These are phyloP conservation scores for Endomychus coccineus DNA, from an alignment of 2,888 invertebrate genomes.

Conservation along the genomic window DNA sequence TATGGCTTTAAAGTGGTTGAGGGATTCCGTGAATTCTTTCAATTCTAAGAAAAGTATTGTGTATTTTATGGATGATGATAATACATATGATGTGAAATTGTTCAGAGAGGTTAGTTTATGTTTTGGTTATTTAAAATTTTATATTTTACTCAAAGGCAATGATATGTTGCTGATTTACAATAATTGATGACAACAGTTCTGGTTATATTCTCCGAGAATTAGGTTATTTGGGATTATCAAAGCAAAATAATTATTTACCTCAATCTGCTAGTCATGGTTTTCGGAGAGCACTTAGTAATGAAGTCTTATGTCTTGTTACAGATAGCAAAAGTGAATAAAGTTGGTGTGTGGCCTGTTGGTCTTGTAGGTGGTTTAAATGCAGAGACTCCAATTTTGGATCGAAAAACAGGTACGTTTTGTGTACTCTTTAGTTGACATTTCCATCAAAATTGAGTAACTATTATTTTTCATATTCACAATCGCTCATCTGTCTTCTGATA, in stretches of 20 bases:
- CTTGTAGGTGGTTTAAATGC: slow-evolving; percentile 91
- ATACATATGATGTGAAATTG: slow-evolving; percentile 81
- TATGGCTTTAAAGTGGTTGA: slow-evolving; percentile 73
- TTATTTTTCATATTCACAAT: no score
- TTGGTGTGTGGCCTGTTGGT: slow-evolving; percentile 94
- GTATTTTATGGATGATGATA: slow-evolving; percentile 97
- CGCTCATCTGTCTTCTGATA: background rate
- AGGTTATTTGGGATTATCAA: no score
- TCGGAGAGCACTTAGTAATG: no score
- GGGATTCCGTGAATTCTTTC: slow-evolving; percentile 51
- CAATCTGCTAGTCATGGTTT: no score
- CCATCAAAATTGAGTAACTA: no score
- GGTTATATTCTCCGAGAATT: background rate
- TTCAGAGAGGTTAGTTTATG: slow-evolving; percentile 69
- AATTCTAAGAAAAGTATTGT: slow-evolving; percentile 64
- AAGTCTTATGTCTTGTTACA: slow-evolving; percentile 40
- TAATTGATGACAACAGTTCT: no score
- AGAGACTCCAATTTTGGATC: slow-evolving; percentile 75
- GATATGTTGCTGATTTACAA: background rate
- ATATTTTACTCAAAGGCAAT: background rate
- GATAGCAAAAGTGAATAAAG: slow-evolving; percentile 73
- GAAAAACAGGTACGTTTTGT: slow-evolving; percentile 43
- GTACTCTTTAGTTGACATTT: background rate
- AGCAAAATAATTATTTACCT: background rate
- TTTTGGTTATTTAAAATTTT: slow-evolving; percentile 7